Conservation (phyloP, 2,888 invertebrate species). For the Galerucella calmariensis region DNA sequence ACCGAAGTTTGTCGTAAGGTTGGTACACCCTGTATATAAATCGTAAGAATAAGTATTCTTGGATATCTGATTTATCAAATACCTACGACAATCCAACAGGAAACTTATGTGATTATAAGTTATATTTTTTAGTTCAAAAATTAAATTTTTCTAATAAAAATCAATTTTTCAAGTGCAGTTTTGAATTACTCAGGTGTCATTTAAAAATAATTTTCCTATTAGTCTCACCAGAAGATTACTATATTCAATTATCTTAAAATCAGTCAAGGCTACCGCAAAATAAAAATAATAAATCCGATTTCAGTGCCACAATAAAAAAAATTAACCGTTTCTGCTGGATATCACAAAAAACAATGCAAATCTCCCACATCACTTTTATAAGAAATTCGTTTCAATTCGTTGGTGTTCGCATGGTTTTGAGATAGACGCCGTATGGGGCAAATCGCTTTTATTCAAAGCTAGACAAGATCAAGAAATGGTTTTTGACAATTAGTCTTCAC, state of each 20-base stretch:
- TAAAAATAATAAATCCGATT: constrained; percentile 16
- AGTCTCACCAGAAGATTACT: constrained; percentile 12
- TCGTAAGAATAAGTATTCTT: too few relatives aligned
- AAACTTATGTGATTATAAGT: too few relatives aligned
- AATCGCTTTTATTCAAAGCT: constrained; percentile 32
- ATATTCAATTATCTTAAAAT: constrained; percentile 21
- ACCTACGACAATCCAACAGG: too few relatives aligned
- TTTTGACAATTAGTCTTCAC: constrained; percentile 29
- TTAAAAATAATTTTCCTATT: constrained; percentile 4
- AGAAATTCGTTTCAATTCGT: constrained; percentile 34
- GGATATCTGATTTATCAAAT: too few relatives aligned
- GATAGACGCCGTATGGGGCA: constrained; percentile 28
- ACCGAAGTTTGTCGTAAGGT: too few relatives aligned
- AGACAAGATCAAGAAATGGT: constrained; percentile 19
- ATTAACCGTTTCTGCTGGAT: constrained; percentile 32
- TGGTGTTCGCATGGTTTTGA: constrained; percentile 18
- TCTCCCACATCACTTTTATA: constrained; percentile 28
- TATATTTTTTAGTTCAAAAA: too few relatives aligned
- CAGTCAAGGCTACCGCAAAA: constrained; percentile 29
- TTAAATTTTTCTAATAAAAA: neutral
- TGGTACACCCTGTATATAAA: too few relatives aligned
- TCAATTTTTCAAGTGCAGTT: neutral
- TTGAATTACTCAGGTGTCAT: neutral
- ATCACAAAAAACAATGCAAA: constrained; percentile 38
- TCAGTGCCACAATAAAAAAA: constrained; percentile 29